A percentile compares a stretch with the other conserved stretches of the same genome.
These are phyloP conservation scores for Drosophila pseudotalamancana DNA, from an alignment of 2,888 invertebrate genomes.

Conservation along the genomic window DNA sequence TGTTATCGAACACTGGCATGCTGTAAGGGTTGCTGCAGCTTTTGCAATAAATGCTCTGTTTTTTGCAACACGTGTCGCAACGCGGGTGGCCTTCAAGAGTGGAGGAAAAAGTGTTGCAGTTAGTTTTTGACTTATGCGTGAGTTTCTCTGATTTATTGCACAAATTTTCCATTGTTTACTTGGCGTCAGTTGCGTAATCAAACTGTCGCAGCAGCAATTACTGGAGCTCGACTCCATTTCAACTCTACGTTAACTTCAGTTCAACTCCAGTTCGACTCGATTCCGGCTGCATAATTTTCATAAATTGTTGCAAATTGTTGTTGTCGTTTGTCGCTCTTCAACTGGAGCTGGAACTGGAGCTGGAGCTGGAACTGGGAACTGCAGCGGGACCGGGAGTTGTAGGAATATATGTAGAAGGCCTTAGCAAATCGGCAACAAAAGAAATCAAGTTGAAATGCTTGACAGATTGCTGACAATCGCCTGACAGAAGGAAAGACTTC, in stretches of 20 bases:
- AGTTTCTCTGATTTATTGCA: constrained; percentile 62
- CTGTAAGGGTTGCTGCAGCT: constrained; percentile 45
- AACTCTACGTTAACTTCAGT: constrained; percentile 5
- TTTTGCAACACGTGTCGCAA: constrained; percentile 64
- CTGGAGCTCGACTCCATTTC: constrained; percentile 36
- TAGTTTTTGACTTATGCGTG: constrained; percentile 44
- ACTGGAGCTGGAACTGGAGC: constrained; percentile 18
- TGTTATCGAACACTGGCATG: neutral
- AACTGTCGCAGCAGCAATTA: constrained; percentile 74
- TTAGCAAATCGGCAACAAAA: constrained; percentile 12
- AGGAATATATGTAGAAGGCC: no score
- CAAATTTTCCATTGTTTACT: constrained; percentile 24
- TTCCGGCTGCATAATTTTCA: constrained; percentile 59
- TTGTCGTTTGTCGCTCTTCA: constrained; percentile 46
- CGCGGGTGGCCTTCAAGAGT: constrained; percentile 26
- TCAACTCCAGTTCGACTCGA: constrained; percentile 15
- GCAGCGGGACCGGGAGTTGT: constrained; percentile 8
- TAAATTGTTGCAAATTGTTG: constrained; percentile 73
- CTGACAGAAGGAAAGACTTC: neutral
- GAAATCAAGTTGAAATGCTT: constrained; percentile 19
- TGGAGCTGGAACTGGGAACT: constrained; percentile 16
- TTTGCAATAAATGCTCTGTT: constrained; percentile 55
- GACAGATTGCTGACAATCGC: constrained; percentile 18
- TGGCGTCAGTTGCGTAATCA: constrained; percentile 60
- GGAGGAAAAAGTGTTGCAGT: constrained; percentile 6